Conservation (phyloP, 2,797 vertebrate genomes). For the Paedocypris micromegethes region DNA sequence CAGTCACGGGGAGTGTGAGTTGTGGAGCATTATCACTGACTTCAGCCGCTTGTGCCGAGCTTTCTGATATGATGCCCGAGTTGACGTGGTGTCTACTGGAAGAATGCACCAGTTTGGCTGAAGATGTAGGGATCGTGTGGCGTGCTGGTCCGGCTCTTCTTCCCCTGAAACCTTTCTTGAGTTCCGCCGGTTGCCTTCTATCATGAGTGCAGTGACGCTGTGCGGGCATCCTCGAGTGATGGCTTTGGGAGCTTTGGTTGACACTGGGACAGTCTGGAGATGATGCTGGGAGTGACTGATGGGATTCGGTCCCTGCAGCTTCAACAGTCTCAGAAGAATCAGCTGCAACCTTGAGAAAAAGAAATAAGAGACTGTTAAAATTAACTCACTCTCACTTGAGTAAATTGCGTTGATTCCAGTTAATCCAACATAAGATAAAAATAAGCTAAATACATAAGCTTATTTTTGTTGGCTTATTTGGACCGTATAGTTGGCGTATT, state of each 20-base stretch:
- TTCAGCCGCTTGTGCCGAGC: conserved; percentile 31
- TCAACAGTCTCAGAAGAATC: conserved; percentile 18
- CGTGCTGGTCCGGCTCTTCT: conserved; percentile 42
- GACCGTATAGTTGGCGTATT: no score
- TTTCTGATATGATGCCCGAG: conserved; percentile 21
- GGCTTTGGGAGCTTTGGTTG: conserved; percentile 22
- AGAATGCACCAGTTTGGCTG: conserved; percentile 58
- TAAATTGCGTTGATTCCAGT: no score
- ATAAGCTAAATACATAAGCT: no score
- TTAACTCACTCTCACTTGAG: no score
- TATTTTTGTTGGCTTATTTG: no score
- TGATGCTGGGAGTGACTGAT: conserved; percentile 15
- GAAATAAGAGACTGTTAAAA: not conserved
- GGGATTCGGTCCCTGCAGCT: conserved; percentile 4
- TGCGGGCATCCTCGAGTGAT: conserved; percentile 14
- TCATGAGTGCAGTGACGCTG: conserved; percentile 43
- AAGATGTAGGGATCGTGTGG: conserved; percentile 36
- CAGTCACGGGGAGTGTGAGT: not conserved
- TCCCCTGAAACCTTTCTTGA: conserved; percentile 55
- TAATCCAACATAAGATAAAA: no score
- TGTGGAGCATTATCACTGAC: conserved; percentile 28
- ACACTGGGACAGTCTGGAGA: conserved; percentile 23
- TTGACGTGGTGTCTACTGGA: conserved; percentile 31
- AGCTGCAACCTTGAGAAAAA: conserved; percentile 27
- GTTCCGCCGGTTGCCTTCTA: conserved; percentile 50